Conservation (phyloP, 2,888 invertebrate genomes). For the Rutpela maculata region DNA sequence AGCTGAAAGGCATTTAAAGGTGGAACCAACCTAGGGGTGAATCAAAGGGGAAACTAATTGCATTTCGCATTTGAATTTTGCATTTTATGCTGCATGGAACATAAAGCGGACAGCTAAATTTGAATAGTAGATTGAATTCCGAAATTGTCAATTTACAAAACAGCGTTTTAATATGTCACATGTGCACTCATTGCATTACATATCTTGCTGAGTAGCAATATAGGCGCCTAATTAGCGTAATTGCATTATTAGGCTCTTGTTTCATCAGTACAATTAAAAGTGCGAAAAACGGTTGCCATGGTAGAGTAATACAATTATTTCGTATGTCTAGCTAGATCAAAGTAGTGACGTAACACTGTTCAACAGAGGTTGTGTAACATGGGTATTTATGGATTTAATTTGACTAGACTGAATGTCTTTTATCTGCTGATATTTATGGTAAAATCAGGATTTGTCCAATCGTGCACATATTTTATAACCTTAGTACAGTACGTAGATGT, state of each 20-base stretch:
- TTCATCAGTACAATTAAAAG: not conserved
- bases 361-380: too few relatives aligned
- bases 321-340: not conserved
- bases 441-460: too few relatives aligned
- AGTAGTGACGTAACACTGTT: too few relatives aligned
- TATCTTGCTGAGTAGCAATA: not conserved
- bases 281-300: not conserved
- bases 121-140: slow-evolving; percentile 24
- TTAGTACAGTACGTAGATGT: too few relatives aligned
- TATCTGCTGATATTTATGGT: too few relatives aligned
- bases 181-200: not conserved
- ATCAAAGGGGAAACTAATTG: slow-evolving; percentile 32
- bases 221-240: not conserved
- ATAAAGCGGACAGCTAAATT: slow-evolving; percentile 14
- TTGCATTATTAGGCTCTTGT: slow-evolving; percentile 2
- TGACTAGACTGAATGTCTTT: too few relatives aligned
- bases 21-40: slow-evolving; percentile 6
- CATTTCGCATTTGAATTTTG: slow-evolving; percentile 16
- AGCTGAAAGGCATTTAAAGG: slow-evolving; percentile 26
- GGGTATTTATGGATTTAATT: too few relatives aligned
- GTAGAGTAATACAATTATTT: not conserved
- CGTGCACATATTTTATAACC: too few relatives aligned
- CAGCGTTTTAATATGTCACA: not conserved
- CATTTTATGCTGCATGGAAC: not conserved
- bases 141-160: slow-evolving; percentile 12